These are phyloP conservation scores for Anticlea derivata DNA, from an alignment of 2,888 invertebrate species.

Conservation along the genomic window DNA sequence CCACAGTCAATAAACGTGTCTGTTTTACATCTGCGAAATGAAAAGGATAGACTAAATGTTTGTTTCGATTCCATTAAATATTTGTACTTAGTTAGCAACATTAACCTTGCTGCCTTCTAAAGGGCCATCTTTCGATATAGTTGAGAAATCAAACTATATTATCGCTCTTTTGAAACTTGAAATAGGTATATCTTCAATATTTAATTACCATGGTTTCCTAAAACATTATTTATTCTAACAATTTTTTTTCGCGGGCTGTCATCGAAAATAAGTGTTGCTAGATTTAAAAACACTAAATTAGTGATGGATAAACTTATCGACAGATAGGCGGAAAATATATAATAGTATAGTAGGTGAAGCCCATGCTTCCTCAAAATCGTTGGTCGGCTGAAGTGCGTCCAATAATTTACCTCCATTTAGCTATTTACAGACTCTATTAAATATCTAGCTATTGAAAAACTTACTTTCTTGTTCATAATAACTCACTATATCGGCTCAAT, in stretches of 20 bases:
- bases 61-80: slow-evolving; percentile 32
- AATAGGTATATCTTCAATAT: slow-evolving; percentile 29
- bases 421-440: no score
- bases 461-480: no score
- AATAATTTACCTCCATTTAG: no score
- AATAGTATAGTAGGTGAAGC: no score
- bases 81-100: slow-evolving; percentile 27
- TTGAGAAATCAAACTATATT: slow-evolving; percentile 18
- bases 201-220: slow-evolving; percentile 47
- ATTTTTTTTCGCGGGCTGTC: slow-evolving; percentile 3
- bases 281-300: slow-evolving; percentile 11
- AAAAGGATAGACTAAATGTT: slow-evolving; percentile 30
- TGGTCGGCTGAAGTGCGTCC: no score
- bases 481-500: no score
- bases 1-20: slow-evolving; percentile 36
- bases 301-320: no score
- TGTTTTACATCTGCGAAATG: slow-evolving; percentile 34
- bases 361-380: no score
- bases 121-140: slow-evolving; percentile 24
- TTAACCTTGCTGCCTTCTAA: slow-evolving; percentile 16
- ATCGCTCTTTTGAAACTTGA: slow-evolving; percentile 10
- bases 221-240: slow-evolving; percentile 56
- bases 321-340: no score
- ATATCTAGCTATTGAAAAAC: no score
- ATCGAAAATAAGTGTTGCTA: slow-evolving; percentile 11